These are phyloP conservation scores for Otolemur garnettii DNA, from an alignment of 2,113 vertebrate genomes.

Conservation along the genomic window DNA sequence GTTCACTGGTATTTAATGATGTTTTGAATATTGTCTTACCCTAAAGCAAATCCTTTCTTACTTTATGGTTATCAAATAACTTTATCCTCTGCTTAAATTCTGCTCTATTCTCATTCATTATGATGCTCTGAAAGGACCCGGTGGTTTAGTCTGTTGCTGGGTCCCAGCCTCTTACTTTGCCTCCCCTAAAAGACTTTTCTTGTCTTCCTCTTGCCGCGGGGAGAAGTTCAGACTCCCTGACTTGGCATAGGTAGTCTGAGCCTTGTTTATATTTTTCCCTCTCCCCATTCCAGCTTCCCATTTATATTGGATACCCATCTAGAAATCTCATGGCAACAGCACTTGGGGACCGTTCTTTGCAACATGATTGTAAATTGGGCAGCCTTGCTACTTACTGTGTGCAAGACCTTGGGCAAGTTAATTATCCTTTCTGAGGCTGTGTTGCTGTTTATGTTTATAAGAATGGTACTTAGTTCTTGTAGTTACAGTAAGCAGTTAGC, in stretches of 20 bases:
- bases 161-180: background rate
- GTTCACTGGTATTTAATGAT: background rate
- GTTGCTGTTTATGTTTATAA: conserved; percentile 55
- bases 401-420: background rate
- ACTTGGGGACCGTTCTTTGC: background rate
- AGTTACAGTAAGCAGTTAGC: conserved; percentile 63
- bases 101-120: background rate
- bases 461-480: conserved; percentile 50
- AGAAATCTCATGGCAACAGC: background rate
- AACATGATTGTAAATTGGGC: conserved; percentile 9
- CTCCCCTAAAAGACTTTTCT: background rate
- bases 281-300: background rate
- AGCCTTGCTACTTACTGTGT: background rate
- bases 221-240: background rate
- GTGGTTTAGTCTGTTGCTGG: background rate
- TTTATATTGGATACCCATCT: background rate
- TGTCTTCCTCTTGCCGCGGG: background rate
- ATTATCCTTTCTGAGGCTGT: conserved; percentile 58
- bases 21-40: background rate
- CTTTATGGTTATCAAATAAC: background rate
- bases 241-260: background rate
- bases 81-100: background rate
- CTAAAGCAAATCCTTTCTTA: background rate
- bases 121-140: background rate
- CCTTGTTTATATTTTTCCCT: background rate